Evolutionary conservation across 2,797 vertebrate species (phyloP).

Genomic region (Vireo griseus): DNA sequence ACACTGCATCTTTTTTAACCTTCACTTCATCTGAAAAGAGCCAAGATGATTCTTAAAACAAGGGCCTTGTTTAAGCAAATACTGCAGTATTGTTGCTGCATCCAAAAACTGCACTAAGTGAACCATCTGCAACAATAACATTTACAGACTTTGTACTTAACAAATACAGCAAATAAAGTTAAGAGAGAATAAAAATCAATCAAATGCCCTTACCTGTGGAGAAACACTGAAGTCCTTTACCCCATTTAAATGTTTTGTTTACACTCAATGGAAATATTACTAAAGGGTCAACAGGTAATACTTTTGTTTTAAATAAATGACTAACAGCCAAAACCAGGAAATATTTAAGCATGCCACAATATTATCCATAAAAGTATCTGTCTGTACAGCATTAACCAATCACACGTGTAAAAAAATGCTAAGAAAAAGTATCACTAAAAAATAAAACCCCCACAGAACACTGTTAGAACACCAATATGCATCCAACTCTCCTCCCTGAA

Average conservation of each 20-base stretch:
- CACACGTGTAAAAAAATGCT: not conserved
- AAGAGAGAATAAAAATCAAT: not conserved
- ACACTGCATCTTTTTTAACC: not conserved
- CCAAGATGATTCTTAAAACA: not conserved
- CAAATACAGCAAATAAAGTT: not conserved
- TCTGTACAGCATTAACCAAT: not conserved
- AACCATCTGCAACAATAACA: not conserved
- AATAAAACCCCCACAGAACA: not conserved
- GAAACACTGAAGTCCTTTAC: not conserved
- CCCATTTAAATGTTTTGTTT: not conserved
- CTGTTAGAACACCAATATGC: not conserved
- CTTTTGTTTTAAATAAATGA: not conserved
- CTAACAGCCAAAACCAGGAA: accelerated
- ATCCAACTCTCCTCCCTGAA: not conserved
- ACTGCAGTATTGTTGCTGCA: not conserved
- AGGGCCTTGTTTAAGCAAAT: not conserved
- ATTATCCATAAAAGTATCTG: accelerated
- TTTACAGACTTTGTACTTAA: not conserved
- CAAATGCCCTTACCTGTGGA: not conserved
- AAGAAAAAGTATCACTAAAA: not conserved
- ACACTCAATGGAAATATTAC: not conserved
- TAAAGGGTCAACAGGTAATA: not conserved
- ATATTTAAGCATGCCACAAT: not conserved
- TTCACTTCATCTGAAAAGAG: not conserved
- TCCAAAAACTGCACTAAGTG: not conserved